Conservation (phyloP, 1,140 invertebrate species). For the Coptotermes formosanus region DNA sequence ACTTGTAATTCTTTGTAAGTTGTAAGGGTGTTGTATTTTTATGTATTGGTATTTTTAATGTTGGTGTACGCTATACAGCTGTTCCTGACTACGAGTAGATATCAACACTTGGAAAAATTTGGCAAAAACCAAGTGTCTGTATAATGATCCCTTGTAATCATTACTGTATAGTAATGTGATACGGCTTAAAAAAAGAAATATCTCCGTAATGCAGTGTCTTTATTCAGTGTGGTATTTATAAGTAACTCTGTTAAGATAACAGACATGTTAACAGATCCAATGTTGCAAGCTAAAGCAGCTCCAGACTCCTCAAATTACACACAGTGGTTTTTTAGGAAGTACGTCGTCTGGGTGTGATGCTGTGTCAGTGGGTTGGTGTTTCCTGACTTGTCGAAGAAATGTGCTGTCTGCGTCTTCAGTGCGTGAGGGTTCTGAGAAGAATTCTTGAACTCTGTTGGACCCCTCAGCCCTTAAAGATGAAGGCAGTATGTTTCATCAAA, state of each 20-base stretch:
- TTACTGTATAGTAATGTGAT: neutral
- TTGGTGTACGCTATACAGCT: neutral
- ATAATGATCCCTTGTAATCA: neutral
- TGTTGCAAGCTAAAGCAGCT: neutral
- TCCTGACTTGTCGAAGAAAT: too few species aligned
- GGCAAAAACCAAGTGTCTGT: neutral
- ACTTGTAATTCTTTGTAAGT: conserved; percentile 1
- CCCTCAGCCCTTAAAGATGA: too few species aligned
- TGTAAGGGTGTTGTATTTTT: conserved; percentile 2
- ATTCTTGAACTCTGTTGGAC: too few species aligned
- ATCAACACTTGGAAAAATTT: neutral
- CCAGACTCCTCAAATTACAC: too few species aligned
- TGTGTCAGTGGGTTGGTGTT: too few species aligned
- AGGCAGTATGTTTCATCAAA: too few species aligned
- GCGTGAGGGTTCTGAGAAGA: too few species aligned
- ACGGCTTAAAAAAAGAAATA: neutral
- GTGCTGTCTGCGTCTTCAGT: too few species aligned
- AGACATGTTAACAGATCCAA: neutral
- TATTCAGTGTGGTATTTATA: neutral
- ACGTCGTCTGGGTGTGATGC: too few species aligned
- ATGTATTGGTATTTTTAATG: neutral
- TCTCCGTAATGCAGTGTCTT: neutral
- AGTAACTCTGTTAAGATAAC: neutral
- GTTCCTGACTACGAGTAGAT: neutral
- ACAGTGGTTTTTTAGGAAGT: too few species aligned